Conservation (phyloP, 2,797 vertebrate species). For the Tangara arthus region DNA sequence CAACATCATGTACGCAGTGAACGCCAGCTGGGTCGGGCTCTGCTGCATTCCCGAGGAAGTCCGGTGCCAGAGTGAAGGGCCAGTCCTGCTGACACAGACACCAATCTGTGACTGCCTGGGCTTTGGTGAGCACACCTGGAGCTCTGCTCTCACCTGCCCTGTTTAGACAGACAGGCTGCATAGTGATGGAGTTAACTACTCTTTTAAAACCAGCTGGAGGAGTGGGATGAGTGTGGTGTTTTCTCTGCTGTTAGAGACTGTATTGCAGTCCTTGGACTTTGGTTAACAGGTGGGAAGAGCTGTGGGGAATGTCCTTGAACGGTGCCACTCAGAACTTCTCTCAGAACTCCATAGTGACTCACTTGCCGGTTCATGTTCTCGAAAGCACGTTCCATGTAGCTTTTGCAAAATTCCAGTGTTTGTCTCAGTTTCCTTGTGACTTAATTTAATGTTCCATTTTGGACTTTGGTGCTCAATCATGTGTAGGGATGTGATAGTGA, state of each 20-base stretch:
- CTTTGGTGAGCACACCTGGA: slow-evolving; percentile 79
- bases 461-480: fast-evolving
- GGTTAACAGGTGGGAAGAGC: background rate
- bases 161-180: background rate
- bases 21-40: slow-evolving; percentile 88
- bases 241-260: background rate
- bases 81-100: slow-evolving; percentile 84
- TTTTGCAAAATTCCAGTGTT: background rate
- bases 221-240: background rate
- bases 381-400: fast-evolving
- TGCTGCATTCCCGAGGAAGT: slow-evolving; percentile 87
- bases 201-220: background rate
- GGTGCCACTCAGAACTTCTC: fast-evolving
- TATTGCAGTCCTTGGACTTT: background rate
- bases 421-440: background rate
- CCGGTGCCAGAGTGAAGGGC: slow-evolving; percentile 69
- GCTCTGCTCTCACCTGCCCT: fast-evolving
- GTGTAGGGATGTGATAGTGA: fast-evolving
- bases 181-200: background rate
- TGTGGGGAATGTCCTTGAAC: fast-evolving
- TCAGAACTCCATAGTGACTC: background rate
- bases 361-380: fast-evolving
- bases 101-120: slow-evolving; percentile 91
- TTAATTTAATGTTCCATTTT: fast-evolving
- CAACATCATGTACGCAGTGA: slow-evolving; percentile 87